These are phyloP conservation scores for Platypus cylindrus DNA, from an alignment of 2,888 invertebrate species.

Conservation along the genomic window DNA sequence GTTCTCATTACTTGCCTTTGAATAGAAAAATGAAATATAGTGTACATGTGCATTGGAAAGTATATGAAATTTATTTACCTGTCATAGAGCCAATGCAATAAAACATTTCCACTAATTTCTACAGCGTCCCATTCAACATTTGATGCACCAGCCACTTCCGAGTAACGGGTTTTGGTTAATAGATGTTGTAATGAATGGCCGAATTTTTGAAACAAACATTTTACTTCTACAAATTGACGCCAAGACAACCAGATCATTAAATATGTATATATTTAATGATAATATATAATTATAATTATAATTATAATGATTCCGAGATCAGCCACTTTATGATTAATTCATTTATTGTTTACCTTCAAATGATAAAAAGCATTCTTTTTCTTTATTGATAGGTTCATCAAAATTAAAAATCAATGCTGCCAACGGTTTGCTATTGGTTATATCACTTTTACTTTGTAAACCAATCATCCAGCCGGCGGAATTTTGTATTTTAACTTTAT, in stretches of 20 bases:
- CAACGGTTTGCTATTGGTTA: conserved; percentile 55
- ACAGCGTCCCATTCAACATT: conserved; percentile 93
- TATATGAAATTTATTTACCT: conserved; percentile 31
- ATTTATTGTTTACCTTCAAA: conserved; percentile 39
- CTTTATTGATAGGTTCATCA: conserved; percentile 45
- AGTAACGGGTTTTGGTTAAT: conserved; percentile 66
- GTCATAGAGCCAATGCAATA: conserved; percentile 70
- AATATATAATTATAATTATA: too few species aligned
- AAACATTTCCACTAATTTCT: conserved; percentile 68
- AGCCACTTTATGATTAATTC: too few species aligned
- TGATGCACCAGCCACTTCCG: conserved; percentile 72
- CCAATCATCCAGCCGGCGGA: conserved; percentile 69
- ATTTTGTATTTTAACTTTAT: conserved; percentile 48
- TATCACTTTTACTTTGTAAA: conserved; percentile 58
- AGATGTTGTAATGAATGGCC: conserved; percentile 80
- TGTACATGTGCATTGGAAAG: background rate
- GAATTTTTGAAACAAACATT: conserved; percentile 68
- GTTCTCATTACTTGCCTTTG: conserved; percentile 25
- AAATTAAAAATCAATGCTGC: conserved; percentile 79
- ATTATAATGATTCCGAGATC: too few species aligned
- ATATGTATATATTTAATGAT: conserved; percentile 1
- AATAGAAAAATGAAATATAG: conserved; percentile 2
- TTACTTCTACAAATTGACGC: conserved; percentile 45
- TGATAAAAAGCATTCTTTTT: conserved; percentile 53
- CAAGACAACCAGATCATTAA: conserved; percentile 1